Evolutionary conservation across 1,140 invertebrate species (phyloP).

Genomic region (Trichonephila clavata): DNA sequence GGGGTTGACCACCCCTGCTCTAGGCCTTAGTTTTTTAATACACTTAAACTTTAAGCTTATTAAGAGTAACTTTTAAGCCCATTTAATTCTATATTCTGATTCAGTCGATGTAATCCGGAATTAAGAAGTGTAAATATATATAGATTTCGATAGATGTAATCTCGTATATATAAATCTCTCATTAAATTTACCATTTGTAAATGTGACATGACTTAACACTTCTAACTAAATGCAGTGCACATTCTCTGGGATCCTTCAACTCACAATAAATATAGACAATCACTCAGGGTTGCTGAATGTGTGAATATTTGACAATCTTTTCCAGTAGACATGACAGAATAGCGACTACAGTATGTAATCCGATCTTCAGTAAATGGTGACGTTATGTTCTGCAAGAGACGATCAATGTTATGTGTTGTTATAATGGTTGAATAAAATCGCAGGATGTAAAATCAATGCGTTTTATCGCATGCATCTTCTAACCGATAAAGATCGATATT

Average conservation of each 20-base stretch:
- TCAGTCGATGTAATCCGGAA: too few relatives aligned
- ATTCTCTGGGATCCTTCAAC: background rate
- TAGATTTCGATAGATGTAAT: too few relatives aligned
- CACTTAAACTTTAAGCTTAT: too few relatives aligned
- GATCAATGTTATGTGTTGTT: constrained; percentile 4
- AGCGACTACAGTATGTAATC: background rate
- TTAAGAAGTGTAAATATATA: too few relatives aligned
- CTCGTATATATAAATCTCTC: too few relatives aligned
- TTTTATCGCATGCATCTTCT: background rate
- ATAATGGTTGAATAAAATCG: background rate
- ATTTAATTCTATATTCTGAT: too few relatives aligned
- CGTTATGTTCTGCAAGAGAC: background rate
- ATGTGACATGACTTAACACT: background rate
- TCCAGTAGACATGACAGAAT: background rate
- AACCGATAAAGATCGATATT: background rate
- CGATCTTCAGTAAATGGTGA: background rate
- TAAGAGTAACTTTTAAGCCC: too few relatives aligned
- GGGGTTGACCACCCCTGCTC: too few relatives aligned
- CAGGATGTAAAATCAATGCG: constrained; percentile 1
- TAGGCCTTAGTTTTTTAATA: too few relatives aligned
- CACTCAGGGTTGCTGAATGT: background rate
- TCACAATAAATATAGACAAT: background rate
- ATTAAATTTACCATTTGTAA: background rate
- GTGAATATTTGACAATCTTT: background rate
- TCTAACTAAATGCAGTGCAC: background rate